Evolutionary conservation across 1,140 invertebrate species (phyloP), one percentile per base, ranked within the genome.

Genomic region (Eciton burchellii): DNA sequence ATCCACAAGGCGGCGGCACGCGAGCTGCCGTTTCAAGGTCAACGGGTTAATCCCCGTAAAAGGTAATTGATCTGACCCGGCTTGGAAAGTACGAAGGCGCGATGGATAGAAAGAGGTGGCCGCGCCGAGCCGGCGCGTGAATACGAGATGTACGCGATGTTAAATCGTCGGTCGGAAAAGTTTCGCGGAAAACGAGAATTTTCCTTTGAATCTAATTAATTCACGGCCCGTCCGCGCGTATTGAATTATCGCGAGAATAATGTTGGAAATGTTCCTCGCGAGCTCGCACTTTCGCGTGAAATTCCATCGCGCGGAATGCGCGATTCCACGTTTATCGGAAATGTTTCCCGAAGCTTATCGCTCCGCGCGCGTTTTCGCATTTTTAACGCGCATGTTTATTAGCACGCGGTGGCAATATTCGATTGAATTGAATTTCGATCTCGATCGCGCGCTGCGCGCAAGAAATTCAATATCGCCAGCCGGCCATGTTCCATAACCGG

Each of bases 11-110:
- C 3, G 43, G 41, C 29, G 29, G 8, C 21, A 43, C 57, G 57
- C 57, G 43, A 74, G 11, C 57, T 11, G 62, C 19, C 21, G 54
- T 86, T 85, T 86, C 83, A 85, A 49, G 85, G 84, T 68, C 71
- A 85, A 49, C 81, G 57, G 85, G 85, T 86, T 85, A 86, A 85
- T 82, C 56, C 63, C 19, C 49, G n/a, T n/a, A n/a, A 19, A 76
- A 86, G 70, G 62, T 47, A 70, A 85, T 71, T 62, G 68, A 76
- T 86, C 83, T 35, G 68, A 74, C 24, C 63, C 14, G 74, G 62
- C 71, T 70, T 76, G 45, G 60, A 14, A 41, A 56, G 52, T 57
- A 19, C 29, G 59, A 63, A 73, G 45, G 56, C 24, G 14, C 26
- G 56, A 59, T 47, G 41, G 56, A 35, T 12, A 19, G 56, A 81